Conservation (phyloP, 2,797 vertebrate species). For the Neopelma chrysocephalum region DNA sequence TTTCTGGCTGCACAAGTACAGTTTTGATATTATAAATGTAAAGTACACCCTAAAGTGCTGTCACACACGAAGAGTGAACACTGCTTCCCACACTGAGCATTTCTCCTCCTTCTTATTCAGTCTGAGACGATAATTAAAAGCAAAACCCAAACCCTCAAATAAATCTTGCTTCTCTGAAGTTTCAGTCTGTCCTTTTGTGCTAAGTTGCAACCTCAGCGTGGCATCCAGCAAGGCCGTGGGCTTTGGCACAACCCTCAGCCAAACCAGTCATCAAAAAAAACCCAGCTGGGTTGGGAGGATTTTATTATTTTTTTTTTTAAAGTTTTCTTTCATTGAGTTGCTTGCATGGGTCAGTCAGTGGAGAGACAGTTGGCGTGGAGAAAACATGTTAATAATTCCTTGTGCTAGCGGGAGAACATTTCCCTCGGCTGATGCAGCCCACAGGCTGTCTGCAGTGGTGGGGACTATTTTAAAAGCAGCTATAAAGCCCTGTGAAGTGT, state of each 20-base stretch:
- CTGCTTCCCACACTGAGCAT: not conserved
- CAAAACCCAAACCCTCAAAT: not conserved
- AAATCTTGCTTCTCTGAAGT: not conserved
- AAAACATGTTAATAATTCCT: not conserved
- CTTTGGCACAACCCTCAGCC: not conserved
- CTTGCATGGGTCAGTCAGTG: not conserved
- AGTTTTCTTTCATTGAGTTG: not conserved
- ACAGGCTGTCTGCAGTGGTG: constrained; percentile 19
- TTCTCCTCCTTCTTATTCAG: not conserved
- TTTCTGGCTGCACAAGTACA: not conserved
- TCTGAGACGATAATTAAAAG: not conserved
- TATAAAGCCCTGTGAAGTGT: not conserved
- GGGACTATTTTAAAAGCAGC: constrained; percentile 17
- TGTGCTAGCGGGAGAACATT: not conserved
- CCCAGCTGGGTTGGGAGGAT: not conserved
- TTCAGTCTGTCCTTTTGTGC: not conserved
- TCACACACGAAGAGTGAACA: rapidly evolving
- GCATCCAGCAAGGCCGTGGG: not conserved
- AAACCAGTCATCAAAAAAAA: not conserved
- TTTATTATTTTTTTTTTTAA: not conserved
- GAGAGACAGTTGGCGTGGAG: not conserved
- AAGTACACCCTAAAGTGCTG: not conserved
- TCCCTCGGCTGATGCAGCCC: not conserved
- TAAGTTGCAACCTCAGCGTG: not conserved
- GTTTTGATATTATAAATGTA: not conserved